Conservation (phyloP, 2,888 invertebrate genomes). For the Hololepta plana region DNA sequence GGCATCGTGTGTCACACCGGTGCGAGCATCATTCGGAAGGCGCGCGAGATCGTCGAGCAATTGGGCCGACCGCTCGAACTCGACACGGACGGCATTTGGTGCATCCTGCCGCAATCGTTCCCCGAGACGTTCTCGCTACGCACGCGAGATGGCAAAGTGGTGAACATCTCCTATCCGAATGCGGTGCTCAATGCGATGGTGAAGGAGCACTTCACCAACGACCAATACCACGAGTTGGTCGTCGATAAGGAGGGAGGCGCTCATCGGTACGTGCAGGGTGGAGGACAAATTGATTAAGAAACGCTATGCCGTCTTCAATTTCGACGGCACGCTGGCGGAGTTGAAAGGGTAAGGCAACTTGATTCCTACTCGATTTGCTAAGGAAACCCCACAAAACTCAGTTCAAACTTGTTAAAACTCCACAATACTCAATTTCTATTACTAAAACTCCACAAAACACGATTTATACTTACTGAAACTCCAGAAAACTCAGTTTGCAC, state of each 20-base stretch:
- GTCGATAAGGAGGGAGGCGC: too few species aligned
- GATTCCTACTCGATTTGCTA: too few species aligned
- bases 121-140: constrained; percentile 84
- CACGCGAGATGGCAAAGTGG: constrained; percentile 66
- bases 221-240: constrained; percentile 83
- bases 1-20: constrained; percentile 98
- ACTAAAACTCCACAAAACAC: too few species aligned
- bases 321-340: constrained; percentile 92
- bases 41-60: constrained; percentile 90
- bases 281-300: constrained; percentile 97
- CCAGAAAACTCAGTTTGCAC: too few species aligned
- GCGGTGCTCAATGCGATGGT: constrained; percentile 92
- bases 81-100: constrained; percentile 99
- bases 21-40: constrained; percentile 88
- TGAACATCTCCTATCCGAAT: constrained; percentile 91
- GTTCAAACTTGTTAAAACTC: too few species aligned
- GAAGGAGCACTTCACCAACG: constrained; percentile 90
- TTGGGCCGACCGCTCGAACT: constrained; percentile 85
- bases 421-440: too few species aligned
- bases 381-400: too few species aligned
- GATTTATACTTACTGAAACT: too few species aligned
- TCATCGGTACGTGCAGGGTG: constrained; percentile 95
- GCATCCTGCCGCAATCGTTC: constrained; percentile 88
- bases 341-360: constrained; percentile 76
- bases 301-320: constrained; percentile 96